Percentiles rank a stretch among this genome's conserved stretches.
phyloP scores from a whole-genome alignment of 2,113 vertebrate species.

The Psettodes erumei region DNA sequence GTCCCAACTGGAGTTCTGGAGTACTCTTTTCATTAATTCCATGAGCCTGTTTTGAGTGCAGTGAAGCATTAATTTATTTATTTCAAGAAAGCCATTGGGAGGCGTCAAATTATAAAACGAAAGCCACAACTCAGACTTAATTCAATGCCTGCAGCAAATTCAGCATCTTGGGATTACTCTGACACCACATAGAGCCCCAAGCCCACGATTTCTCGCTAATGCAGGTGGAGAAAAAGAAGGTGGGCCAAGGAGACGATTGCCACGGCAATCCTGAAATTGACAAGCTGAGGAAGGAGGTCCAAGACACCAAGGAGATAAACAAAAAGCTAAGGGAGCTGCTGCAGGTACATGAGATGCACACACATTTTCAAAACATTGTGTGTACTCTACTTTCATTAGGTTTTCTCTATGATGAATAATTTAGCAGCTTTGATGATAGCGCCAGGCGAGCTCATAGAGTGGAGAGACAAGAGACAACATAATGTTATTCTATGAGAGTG shows the following conservation, averaged over 20 bases:
- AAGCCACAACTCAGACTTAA: constrained; percentile 22
- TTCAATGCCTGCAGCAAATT: constrained; percentile 21
- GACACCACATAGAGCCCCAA: background rate
- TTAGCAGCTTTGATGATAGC: constrained; percentile 52
- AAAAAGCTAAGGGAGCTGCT: constrained; percentile 86
- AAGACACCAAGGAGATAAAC: constrained; percentile 86
- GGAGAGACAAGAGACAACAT: constrained; percentile 29
- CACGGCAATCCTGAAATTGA: constrained; percentile 85
- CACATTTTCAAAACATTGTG: background rate
- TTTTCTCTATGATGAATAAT: constrained; percentile 71
- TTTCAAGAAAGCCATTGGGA: constrained; percentile 9
- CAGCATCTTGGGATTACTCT: constrained; percentile 46
- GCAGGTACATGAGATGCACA: constrained; percentile 79
- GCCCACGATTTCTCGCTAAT: constrained; percentile 25
- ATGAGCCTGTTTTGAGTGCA: constrained; percentile 7
- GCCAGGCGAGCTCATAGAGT: constrained; percentile 9
- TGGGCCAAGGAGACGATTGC: constrained; percentile 74
- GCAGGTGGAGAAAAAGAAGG: constrained; percentile 80
- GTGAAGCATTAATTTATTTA: constrained; percentile 27
- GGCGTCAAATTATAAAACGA: constrained; percentile 33
- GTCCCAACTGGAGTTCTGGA: background rate
- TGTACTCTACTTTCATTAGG: constrained; percentile 26
- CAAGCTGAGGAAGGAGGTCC: constrained; percentile 85
- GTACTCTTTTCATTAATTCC: constrained; percentile 40
- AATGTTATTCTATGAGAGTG: constrained; percentile 1